Evolutionary conservation across 2,888 invertebrate genomes (phyloP).

Genomic region (Galeopsomyia nigrocyanea): DNA sequence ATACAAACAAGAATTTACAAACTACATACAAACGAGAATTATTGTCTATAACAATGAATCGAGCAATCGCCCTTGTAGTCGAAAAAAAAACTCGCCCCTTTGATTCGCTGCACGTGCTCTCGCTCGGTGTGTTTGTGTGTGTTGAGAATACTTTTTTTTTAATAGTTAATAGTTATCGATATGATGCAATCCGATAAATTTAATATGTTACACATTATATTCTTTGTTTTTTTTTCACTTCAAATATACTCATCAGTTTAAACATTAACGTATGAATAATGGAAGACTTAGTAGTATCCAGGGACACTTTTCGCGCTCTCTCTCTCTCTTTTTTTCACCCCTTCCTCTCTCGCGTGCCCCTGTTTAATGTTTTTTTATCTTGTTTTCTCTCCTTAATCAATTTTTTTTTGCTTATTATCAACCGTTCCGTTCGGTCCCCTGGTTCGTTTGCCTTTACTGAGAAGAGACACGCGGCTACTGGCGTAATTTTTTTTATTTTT

Average conservation of each 20-base stretch:
- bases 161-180: conserved; percentile 52
- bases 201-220: conserved; percentile 54
- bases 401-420: conserved; percentile 50
- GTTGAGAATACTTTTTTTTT: conserved; percentile 30
- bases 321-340: not conserved
- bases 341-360: conserved; percentile 19
- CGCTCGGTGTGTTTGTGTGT: conserved; percentile 34
- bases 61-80: too few relatives aligned
- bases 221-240: conserved; percentile 48
- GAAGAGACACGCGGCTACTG: conserved; percentile 40
- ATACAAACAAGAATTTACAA: too few relatives aligned
- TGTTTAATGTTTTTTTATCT: conserved; percentile 40
- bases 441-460: conserved; percentile 25
- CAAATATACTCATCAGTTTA: conserved; percentile 57
- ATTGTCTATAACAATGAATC: too few relatives aligned
- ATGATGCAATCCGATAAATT: conserved; percentile 54
- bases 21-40: too few relatives aligned
- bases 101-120: conserved; percentile 43
- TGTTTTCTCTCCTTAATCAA: conserved; percentile 46
- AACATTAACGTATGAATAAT: conserved; percentile 65
- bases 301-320: conserved; percentile 51
- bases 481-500: conserved; percentile 33
- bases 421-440: conserved; percentile 52
- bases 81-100: conserved; percentile 24
- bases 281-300: conserved; percentile 63